Evolutionary conservation across 2,113 vertebrate species (phyloP).

Genomic region (Cettia cetti): DNA sequence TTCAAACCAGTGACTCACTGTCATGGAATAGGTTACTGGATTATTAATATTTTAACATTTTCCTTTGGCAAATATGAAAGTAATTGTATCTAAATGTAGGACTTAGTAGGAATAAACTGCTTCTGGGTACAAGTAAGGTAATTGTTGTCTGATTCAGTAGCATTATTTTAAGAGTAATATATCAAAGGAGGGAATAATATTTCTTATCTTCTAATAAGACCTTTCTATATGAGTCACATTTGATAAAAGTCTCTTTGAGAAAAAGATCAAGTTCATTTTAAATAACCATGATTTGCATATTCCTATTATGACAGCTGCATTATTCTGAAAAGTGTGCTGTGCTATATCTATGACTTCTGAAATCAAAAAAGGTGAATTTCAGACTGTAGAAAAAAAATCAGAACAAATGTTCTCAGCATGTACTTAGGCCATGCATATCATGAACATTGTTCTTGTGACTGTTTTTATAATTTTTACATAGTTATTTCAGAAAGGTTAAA

Average conservation of each 20-base stretch:
- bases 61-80: constrained; percentile 69
- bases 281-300: constrained; percentile 59
- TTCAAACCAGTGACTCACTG: constrained; percentile 68
- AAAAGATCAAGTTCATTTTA: constrained; percentile 40
- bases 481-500: constrained; percentile 56
- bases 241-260: constrained; percentile 34
- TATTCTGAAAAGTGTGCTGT: constrained; percentile 1
- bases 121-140: constrained; percentile 20
- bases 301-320: constrained; percentile 42
- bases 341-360: constrained; percentile 10
- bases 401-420: constrained; percentile 56
- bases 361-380: constrained; percentile 59
- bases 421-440: constrained; percentile 56
- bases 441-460: constrained; percentile 53
- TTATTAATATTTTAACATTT: constrained; percentile 77
- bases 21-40: constrained; percentile 66
- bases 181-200: constrained; percentile 46
- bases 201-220: constrained; percentile 30
- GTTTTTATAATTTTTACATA: constrained; percentile 58
- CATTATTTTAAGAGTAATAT: constrained; percentile 59
- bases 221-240: constrained; percentile 35
- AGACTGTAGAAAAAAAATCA: constrained; percentile 15
- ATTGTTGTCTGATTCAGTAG: constrained; percentile 36
- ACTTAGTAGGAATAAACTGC: constrained; percentile 42
- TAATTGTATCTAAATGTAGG: constrained; percentile 40